Evolutionary conservation across 2,797 vertebrate species (phyloP).

Genomic region (Erpetoichthys calabaricus): DNA sequence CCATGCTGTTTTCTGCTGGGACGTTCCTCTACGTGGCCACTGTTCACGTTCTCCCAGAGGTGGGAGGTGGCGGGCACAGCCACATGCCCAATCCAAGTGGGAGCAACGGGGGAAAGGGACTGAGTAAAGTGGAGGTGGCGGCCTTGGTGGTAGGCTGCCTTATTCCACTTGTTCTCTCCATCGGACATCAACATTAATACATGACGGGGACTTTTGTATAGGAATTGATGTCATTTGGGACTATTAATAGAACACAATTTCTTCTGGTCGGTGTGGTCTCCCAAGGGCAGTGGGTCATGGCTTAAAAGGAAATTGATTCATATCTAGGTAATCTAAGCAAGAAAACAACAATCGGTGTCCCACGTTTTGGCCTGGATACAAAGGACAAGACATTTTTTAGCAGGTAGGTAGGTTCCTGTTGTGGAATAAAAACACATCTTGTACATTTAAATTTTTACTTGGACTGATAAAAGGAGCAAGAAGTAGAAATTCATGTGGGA

Average conservation of each 20-base stretch:
- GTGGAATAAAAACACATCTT: background rate
- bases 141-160: slow-evolving; percentile 88
- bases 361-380: slow-evolving; percentile 4
- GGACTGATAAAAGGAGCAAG: background rate
- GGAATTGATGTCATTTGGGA: background rate
- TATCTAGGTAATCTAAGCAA: background rate
- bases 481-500: background rate
- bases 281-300: background rate
- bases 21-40: slow-evolving; percentile 98
- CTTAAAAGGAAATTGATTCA: background rate
- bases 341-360: background rate
- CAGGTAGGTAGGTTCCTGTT: background rate
- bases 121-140: slow-evolving; percentile 81
- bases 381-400: slow-evolving; percentile 4
- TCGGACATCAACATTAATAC: slow-evolving; percentile 86
- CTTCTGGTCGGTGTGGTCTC: slow-evolving; percentile 1
- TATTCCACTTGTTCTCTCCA: slow-evolving; percentile 82
- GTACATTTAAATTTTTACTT: background rate
- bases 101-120: slow-evolving; percentile 77
- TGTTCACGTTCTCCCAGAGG: slow-evolving; percentile 93
- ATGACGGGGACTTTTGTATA: slow-evolving; percentile 1
- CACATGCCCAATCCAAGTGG: slow-evolving; percentile 58
- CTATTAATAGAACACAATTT: slow-evolving; percentile 4
- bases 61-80: slow-evolving; percentile 82
- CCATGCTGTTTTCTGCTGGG: slow-evolving; percentile 96